Percentiles rank a stretch among this genome's conserved stretches.
phyloP scores from a whole-genome alignment of 2,797 vertebrate species.

The Oreonectes daqikongensis region DNA sequence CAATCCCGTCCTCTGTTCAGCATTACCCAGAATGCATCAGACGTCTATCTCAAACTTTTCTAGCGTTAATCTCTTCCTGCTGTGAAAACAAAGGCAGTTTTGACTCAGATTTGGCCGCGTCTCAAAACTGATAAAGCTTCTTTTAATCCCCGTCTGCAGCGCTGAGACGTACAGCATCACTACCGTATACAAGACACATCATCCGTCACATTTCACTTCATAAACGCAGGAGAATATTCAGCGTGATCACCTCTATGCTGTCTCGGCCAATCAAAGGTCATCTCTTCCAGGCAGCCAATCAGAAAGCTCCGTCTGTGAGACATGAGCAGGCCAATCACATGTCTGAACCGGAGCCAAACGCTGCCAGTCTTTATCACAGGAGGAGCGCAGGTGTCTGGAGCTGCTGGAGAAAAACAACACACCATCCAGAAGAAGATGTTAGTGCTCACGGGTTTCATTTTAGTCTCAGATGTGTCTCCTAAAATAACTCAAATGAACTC shows the following conservation, averaged over 20 bases:
- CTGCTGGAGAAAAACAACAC: background rate
- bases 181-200: background rate
- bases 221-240: background rate
- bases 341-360: constrained; percentile 14
- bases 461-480: too few relatives aligned
- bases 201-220: background rate
- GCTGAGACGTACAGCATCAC: background rate
- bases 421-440: background rate
- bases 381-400: constrained; percentile 1
- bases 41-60: background rate
- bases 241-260: background rate
- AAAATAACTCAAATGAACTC: too few relatives aligned
- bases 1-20: background rate
- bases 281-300: constrained; percentile 1
- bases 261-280: too few relatives aligned
- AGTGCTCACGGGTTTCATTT: too few relatives aligned
- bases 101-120: background rate
- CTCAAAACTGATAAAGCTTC: constrained; percentile 25
- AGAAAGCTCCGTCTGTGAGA: background rate
- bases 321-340: background rate
- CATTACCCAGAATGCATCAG: constrained; percentile 16
- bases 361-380: background rate
- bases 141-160: background rate
- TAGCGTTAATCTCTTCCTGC: constrained; percentile 23
- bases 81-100: constrained; percentile 25